Evolutionary conservation across 2,113 vertebrate genomes (phyloP).

Genomic region (Platichthys flesus): DNA sequence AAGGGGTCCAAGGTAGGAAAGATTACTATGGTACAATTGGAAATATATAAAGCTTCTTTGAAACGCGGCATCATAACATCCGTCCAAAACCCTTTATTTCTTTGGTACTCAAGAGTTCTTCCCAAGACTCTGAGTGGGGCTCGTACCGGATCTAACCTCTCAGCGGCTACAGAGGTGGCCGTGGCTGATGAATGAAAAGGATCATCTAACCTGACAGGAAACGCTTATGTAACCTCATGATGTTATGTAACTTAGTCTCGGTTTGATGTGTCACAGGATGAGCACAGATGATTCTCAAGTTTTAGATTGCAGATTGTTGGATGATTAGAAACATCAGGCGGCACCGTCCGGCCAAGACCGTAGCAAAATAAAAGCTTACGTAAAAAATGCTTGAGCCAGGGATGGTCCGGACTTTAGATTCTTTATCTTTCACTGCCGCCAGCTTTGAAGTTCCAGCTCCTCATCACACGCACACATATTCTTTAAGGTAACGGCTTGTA

Average conservation of each 20-base stretch:
- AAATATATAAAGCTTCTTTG: constrained; percentile 3
- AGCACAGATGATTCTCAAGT: constrained; percentile 29
- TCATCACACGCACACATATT: constrained; percentile 5
- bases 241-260: constrained; percentile 43
- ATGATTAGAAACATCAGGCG: constrained; percentile 20
- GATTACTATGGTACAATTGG: not conserved
- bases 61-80: constrained; percentile 27
- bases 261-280: constrained; percentile 27
- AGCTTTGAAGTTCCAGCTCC: constrained; percentile 3
- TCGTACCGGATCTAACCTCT: constrained; percentile 13
- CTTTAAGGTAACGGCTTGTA: not conserved
- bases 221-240: constrained; percentile 31
- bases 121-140: constrained; percentile 13
- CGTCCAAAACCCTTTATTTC: constrained; percentile 29
- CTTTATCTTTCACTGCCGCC: constrained; percentile 23
- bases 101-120: constrained; percentile 2
- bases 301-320: constrained; percentile 34
- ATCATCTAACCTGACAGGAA: constrained; percentile 47
- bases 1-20: constrained; percentile 13
- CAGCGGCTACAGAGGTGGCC: constrained; percentile 12
- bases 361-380: constrained; percentile 13
- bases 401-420: constrained; percentile 15
- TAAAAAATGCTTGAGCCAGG: constrained; percentile 9
- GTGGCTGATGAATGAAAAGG: constrained; percentile 44
- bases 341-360: constrained; percentile 5